phyloP scores from a whole-genome alignment of 2,888 invertebrate species.

The Stratiomys singularior region DNA sequence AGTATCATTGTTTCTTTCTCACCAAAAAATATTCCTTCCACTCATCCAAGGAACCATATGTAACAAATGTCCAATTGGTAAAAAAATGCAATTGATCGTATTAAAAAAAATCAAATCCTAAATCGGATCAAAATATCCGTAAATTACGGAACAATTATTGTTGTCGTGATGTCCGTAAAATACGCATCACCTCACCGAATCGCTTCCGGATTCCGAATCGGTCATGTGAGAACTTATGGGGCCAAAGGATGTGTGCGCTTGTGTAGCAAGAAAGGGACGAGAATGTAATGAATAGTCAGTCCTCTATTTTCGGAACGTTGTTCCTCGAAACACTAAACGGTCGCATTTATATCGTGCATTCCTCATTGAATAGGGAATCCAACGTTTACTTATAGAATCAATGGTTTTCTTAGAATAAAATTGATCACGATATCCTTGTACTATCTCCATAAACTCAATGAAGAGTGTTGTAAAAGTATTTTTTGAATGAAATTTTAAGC shows the following conservation, averaged over 20 bases:
- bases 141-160: constrained; percentile 37
- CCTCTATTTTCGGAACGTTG: no score
- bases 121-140: constrained; percentile 46
- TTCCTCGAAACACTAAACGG: no score
- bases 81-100: constrained; percentile 40
- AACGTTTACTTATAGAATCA: no score
- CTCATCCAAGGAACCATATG: neutral
- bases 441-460: no score
- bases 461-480: no score
- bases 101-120: constrained; percentile 36
- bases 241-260: constrained; percentile 1
- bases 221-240: constrained; percentile 14
- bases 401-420: no score
- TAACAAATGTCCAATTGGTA: constrained; percentile 12
- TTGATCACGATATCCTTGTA: no score
- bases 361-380: no score
- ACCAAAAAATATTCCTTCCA: neutral
- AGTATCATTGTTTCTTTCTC: neutral
- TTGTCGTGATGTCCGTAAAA: constrained; percentile 40
- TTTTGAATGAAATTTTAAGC: no score
- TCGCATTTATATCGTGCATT: no score
- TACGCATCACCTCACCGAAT: constrained; percentile 48
- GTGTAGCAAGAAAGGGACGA: neutral
- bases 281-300: no score
- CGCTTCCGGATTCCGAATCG: constrained; percentile 48